Base-by-base conservation (phyloP, 2,888 invertebrate genomes). In the Dione juno region DNA sequence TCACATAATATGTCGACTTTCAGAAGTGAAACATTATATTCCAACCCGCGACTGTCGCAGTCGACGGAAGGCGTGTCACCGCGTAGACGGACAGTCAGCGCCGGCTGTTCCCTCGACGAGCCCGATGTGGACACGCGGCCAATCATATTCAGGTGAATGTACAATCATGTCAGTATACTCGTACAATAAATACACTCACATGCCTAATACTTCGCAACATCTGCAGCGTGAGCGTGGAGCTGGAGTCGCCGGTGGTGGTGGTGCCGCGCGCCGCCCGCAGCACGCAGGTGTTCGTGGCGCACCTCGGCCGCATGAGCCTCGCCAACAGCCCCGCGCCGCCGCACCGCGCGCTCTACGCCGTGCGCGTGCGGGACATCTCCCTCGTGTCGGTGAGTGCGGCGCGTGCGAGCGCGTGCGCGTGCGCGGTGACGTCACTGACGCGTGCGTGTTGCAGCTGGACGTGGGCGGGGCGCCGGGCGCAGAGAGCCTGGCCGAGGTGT, bases 171-270 rank as follows among this genome's bases (percentile, higher is more conserved):
- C 28, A 5, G 28, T 28, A 28, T 3, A 5, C 28, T 28, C 28
- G n/a, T 28, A 5, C 28, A 28, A 3, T 28, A 28, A 28, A 28
- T 28, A 28, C 6, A 37, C 1, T 57, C 14, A 40, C 35, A 41
- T 14, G 7, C 19, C 9, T 8, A 3, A 57, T n/a, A 13, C 28
- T 14, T 2, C 1, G 10, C 14, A 9, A n/a, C n/a, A n/a, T n/a
- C n/a, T 35, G 84, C 76, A 96, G 96, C 70, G 90, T 98, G 72
- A 96, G 96, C 85, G 94, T 98, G 64, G 94, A 97, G 73, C 92
- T 99, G 78, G 97, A 98, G 86, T 98, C 98, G 65, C 99, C 99
- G 0, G 97, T 99, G 54, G 94, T 99, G 76, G 96, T 99, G 70
- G 88, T 99, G 67, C 98, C 99, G 0, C 94, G 97, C 74, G 94